Percentiles rank a stretch among this genome's conserved stretches.
Conservation (phyloP, 2,797 vertebrate species). For the Distichodus sexfasciatus region DNA sequence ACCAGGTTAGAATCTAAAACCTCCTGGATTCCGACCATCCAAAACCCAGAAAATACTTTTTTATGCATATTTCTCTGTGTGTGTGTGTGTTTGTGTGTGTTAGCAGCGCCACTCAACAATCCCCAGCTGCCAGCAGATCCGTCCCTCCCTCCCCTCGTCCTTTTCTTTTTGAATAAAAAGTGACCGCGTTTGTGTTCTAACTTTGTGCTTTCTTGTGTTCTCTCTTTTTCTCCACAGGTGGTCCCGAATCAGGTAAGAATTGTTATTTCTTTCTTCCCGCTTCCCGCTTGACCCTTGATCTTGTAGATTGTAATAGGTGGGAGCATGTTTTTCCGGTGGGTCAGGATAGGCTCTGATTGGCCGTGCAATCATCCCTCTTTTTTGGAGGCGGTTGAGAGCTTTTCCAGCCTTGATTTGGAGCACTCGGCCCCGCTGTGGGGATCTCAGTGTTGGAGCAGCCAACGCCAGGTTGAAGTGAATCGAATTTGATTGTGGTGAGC, state of each 20-base stretch:
- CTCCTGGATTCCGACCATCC: too few relatives aligned
- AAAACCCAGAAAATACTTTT: too few relatives aligned
- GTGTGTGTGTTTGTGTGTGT: too few relatives aligned
- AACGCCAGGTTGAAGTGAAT: constrained; percentile 7
- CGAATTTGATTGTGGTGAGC: constrained; percentile 23
- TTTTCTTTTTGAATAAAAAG: background rate
- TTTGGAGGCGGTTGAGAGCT: background rate
- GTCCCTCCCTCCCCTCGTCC: background rate
- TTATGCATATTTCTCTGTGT: too few relatives aligned
- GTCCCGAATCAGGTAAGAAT: constrained; percentile 43
- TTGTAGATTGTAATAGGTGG: constrained; percentile 9
- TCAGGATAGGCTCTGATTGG: constrained; percentile 27
- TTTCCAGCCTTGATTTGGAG: background rate
- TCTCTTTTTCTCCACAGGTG: constrained; percentile 45
- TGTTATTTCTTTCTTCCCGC: background rate
- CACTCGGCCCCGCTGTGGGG: constrained; percentile 14
- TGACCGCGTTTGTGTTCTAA: constrained; percentile 17
- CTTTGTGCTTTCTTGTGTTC: constrained; percentile 27
- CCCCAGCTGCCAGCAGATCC: background rate
- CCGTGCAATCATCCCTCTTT: constrained; percentile 20
- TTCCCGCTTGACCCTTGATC: constrained; percentile 18
- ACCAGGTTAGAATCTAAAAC: too few relatives aligned
- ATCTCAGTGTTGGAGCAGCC: constrained; percentile 27
- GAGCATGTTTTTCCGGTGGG: too few relatives aligned
- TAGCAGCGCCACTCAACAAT: background rate